Percentiles rank a stretch among this genome's conserved stretches.
Conservation (phyloP, 2,888 invertebrate species). For the Lasioglossum vierecki region DNA sequence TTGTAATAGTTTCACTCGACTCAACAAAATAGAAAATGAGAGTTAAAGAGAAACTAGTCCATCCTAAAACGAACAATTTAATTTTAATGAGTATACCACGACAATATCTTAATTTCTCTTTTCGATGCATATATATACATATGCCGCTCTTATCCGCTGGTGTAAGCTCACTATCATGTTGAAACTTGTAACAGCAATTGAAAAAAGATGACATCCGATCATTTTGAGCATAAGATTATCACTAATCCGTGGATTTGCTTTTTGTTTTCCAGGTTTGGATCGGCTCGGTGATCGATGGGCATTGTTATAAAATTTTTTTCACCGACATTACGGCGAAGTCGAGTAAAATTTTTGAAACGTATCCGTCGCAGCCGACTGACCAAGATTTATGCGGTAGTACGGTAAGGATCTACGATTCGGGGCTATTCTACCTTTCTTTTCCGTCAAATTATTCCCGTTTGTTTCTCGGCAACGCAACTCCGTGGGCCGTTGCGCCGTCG, state of each 20-base stretch:
- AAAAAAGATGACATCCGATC: not conserved
- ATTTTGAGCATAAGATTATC: not conserved
- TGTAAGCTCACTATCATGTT: too few relatives aligned
- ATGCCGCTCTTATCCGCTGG: too few relatives aligned
- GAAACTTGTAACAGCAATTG: not conserved
- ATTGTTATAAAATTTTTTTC: not conserved
- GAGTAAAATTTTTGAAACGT: not conserved
- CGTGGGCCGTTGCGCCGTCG: not conserved
- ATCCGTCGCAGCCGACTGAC: slow-evolving; percentile 9
- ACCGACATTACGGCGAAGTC: not conserved
- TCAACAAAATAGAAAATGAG: not conserved
- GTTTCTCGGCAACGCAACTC: slow-evolving; percentile 9
- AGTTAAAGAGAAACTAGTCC: not conserved
- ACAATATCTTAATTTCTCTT: too few relatives aligned
- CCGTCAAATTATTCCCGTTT: slow-evolving; percentile 15
- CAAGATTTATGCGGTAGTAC: slow-evolving; percentile 36
- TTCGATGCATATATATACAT: too few relatives aligned
- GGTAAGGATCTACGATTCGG: slow-evolving; percentile 14
- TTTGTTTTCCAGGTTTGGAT: not conserved
- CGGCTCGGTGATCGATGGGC: not conserved
- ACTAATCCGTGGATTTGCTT: not conserved
- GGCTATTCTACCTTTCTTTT: slow-evolving; percentile 35
- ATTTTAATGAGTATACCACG: not conserved
- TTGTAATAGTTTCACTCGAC: not conserved
- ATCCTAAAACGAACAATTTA: not conserved